Conservation (phyloP, 2,797 vertebrate genomes). For the Thripadectes ignobilis region DNA sequence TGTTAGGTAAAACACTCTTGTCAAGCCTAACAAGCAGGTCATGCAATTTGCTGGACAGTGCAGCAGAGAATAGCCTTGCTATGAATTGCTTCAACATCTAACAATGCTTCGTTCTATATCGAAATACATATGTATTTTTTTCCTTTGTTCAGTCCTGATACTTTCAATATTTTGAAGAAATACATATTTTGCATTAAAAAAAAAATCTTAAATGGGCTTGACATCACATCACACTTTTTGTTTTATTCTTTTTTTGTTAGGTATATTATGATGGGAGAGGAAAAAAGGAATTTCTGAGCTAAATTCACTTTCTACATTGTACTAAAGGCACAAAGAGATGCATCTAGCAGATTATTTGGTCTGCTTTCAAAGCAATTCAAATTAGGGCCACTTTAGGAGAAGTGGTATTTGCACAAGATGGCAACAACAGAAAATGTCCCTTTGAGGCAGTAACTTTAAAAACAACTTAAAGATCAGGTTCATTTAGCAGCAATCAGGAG, state of each 20-base stretch:
- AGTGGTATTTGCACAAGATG: constrained; percentile 35
- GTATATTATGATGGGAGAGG: not conserved
- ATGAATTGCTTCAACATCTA: constrained; percentile 65
- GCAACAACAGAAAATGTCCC: constrained; percentile 27
- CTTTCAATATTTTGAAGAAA: constrained; percentile 49
- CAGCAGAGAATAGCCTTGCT: constrained; percentile 64
- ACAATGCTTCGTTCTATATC: constrained; percentile 61
- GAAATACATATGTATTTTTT: constrained; percentile 68
- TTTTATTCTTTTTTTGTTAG: constrained; percentile 47
- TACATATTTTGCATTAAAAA: constrained; percentile 17
- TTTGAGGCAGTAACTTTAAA: constrained; percentile 59
- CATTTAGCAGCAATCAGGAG: constrained; percentile 21
- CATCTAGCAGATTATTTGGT: constrained; percentile 29
- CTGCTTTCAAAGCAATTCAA: constrained; percentile 57
- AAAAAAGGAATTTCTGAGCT: constrained; percentile 35
- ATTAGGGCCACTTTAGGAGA: constrained; percentile 58
- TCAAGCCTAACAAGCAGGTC: constrained; percentile 90
- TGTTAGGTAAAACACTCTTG: constrained; percentile 87
- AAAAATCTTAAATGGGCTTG: not conserved
- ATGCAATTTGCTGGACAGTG: constrained; percentile 76
- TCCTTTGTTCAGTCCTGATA: constrained; percentile 41
- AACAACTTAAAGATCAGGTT: constrained; percentile 52
- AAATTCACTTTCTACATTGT: constrained; percentile 47
- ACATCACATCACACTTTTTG: not conserved
- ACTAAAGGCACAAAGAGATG: constrained; percentile 37